phyloP scores from a whole-genome alignment of 2,113 vertebrate species.

The Calypte anna region DNA sequence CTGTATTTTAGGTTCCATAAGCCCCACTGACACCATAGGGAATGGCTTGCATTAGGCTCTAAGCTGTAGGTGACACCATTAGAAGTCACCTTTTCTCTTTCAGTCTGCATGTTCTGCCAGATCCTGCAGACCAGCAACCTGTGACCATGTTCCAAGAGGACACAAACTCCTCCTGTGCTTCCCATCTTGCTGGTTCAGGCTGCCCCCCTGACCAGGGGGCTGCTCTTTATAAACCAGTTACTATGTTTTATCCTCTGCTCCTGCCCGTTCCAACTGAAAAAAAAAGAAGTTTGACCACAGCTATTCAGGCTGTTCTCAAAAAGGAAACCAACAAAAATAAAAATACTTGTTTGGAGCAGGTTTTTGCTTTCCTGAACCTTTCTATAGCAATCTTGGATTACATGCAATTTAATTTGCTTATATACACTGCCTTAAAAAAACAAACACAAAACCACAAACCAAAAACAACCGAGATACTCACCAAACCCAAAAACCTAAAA shows the following conservation, averaged over 20 bases:
- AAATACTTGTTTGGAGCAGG: constrained; percentile 11
- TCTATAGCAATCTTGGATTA: background rate
- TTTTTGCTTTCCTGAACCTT: background rate
- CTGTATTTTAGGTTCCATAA: background rate
- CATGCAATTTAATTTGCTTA: constrained; percentile 28
- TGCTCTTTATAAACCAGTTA: background rate
- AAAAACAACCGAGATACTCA: background rate
- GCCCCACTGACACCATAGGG: fast-evolving
- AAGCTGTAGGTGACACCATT: background rate
- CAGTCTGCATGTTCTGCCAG: background rate
- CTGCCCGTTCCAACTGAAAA: background rate
- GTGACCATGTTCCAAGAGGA: background rate
- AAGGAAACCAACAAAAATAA: background rate
- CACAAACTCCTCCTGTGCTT: background rate
- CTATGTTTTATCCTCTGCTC: background rate
- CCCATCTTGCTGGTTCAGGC: background rate
- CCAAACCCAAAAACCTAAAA: background rate
- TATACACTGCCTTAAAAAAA: background rate
- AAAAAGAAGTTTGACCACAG: background rate
- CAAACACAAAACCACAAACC: background rate
- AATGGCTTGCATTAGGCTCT: background rate
- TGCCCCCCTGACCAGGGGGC: background rate
- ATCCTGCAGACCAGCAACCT: background rate
- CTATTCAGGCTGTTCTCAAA: background rate
- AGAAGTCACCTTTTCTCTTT: background rate